Evolutionary conservation across 2,888 invertebrate species (phyloP).

Genomic region (Caenorhabditis sp.): DNA sequence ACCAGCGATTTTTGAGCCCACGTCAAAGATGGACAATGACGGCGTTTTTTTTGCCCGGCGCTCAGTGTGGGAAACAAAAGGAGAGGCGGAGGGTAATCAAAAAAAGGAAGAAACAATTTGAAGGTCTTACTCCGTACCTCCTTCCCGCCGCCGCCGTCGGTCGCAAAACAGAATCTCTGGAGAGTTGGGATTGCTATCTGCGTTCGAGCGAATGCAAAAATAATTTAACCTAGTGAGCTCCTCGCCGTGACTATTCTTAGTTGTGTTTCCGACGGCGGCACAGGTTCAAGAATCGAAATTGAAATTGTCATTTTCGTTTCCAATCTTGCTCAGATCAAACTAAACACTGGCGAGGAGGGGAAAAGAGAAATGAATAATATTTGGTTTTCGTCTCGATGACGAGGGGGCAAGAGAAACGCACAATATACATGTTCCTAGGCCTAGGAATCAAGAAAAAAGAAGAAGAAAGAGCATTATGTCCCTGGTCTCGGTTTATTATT

Average conservation of each 20-base stretch:
- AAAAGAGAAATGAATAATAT: conserved; percentile 8
- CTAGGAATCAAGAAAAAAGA: too few species aligned
- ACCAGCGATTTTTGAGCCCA: conserved; percentile 16
- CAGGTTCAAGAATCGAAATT: too few species aligned
- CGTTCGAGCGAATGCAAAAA: conserved; percentile 42
- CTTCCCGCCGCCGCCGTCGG: too few species aligned
- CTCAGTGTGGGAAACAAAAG: conserved; percentile 36
- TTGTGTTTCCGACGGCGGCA: conserved; percentile 13
- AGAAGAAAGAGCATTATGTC: too few species aligned
- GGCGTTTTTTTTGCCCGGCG: too few species aligned
- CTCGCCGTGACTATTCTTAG: conserved; percentile 19
- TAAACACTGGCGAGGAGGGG: too few species aligned
- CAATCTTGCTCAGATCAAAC: background rate
- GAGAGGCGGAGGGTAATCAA: conserved; percentile 12
- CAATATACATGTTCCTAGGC: conserved; percentile 1
- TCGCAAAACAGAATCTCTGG: conserved; percentile 38
- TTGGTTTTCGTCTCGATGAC: background rate
- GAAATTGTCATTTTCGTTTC: conserved; percentile 13
- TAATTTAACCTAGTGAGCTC: conserved; percentile 47
- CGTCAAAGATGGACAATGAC: conserved; percentile 12
- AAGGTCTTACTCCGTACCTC: conserved; percentile 41
- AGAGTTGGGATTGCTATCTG: conserved; percentile 40
- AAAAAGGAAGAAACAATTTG: conserved; percentile 48
- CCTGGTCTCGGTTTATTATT: too few species aligned
- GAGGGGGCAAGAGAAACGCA: too few species aligned